These are phyloP conservation scores for Drosophila antonietae DNA, from an alignment of 2,888 invertebrate genomes.

Conservation along the genomic window DNA sequence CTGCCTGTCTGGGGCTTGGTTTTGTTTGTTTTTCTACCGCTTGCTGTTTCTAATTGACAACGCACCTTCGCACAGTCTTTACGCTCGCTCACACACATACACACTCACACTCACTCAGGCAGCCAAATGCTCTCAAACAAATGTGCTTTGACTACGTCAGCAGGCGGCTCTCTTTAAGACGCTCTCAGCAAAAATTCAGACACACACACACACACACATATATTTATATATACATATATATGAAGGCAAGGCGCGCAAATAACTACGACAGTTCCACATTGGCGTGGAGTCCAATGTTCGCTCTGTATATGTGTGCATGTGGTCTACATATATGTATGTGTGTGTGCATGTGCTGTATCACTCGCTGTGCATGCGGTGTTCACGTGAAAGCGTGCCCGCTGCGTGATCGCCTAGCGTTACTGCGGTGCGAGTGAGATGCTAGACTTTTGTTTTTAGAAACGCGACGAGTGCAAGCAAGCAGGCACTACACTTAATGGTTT, in stretches of 20 bases:
- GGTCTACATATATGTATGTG: conserved; percentile 13
- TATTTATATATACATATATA: too few relatives aligned
- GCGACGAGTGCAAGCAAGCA: conserved; percentile 75
- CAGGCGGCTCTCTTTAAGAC: conserved; percentile 37
- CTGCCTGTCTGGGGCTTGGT: conserved; percentile 63
- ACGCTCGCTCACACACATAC: conserved; percentile 9
- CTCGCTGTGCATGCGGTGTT: conserved; percentile 86
- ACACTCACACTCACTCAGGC: conserved; percentile 6
- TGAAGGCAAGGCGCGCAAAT: conserved; percentile 37
- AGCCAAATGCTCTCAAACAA: conserved; percentile 48
- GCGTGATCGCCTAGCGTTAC: conserved; percentile 83
- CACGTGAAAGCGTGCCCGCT: conserved; percentile 90
- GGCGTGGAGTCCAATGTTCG: conserved; percentile 72
- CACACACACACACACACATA: conserved; percentile 2
- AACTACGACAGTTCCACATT: conserved; percentile 49
- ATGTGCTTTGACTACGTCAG: conserved; percentile 50
- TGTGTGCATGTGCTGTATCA: conserved; percentile 58
- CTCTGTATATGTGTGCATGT: conserved; percentile 27
- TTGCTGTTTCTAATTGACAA: conserved; percentile 58
- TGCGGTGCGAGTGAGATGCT: conserved; percentile 76
- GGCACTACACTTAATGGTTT: conserved; percentile 44
- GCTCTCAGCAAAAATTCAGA: conserved; percentile 33
- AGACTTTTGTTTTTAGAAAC: conserved; percentile 84
- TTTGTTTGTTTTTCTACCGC: conserved; percentile 40
- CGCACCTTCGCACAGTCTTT: conserved; percentile 60